phyloP scores from a whole-genome alignment of 2,797 vertebrate species.

The Lepus townsendii region DNA sequence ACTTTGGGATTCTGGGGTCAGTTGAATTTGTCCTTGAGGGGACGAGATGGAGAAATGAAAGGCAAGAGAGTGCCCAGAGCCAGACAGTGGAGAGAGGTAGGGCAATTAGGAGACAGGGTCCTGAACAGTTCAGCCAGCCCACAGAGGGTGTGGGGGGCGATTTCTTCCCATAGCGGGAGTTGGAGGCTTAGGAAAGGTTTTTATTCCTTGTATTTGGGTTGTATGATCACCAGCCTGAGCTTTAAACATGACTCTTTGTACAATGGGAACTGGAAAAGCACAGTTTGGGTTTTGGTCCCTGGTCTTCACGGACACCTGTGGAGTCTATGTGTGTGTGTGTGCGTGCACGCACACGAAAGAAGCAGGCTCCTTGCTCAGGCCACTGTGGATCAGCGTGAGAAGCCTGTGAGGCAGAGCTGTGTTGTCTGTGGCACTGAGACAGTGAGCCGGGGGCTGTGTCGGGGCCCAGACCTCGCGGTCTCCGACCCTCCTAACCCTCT shows the following conservation, averaged over 20 bases:
- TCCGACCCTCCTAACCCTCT: background rate
- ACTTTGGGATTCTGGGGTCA: background rate
- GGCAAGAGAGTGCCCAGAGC: background rate
- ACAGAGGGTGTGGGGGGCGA: too few relatives aligned
- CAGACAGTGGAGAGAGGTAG: slow-evolving; percentile 11
- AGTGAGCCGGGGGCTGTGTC: background rate
- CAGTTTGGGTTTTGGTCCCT: slow-evolving; percentile 20
- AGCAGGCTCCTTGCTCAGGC: background rate
- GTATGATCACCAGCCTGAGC: background rate
- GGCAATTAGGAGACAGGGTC: background rate
- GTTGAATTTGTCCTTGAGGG: slow-evolving; percentile 15
- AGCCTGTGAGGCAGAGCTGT: background rate
- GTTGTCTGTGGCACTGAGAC: background rate
- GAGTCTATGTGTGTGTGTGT: background rate
- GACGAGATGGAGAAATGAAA: slow-evolving; percentile 17
- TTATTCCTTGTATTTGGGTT: slow-evolving; percentile 20
- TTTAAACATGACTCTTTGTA: slow-evolving; percentile 49
- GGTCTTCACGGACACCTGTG: background rate
- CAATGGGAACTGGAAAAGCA: background rate
- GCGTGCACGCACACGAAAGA: background rate
- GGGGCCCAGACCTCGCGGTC: background rate
- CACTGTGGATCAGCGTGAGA: background rate
- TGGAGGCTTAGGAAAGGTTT: background rate
- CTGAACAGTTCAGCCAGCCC: background rate
- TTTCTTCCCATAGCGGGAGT: slow-evolving; percentile 46